These are phyloP conservation scores for Catonia carolina DNA, from an alignment of 2,888 invertebrate species.

Conservation along the genomic window DNA sequence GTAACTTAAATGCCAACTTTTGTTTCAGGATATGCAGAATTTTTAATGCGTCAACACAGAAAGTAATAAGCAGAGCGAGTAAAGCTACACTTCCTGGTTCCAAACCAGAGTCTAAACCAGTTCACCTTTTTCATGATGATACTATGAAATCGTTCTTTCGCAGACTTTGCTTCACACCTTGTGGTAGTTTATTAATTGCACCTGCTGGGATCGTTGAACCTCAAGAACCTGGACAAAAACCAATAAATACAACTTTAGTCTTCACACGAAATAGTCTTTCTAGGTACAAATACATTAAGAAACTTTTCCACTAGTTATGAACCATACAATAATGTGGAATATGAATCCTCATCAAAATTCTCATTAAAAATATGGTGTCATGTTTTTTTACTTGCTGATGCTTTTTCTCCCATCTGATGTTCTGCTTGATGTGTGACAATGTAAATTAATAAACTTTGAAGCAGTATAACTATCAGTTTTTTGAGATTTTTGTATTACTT, in stretches of 20 bases:
- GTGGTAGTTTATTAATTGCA: slow-evolving; percentile 82
- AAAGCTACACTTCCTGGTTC: slow-evolving; percentile 58
- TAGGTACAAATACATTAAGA: slow-evolving; percentile 41
- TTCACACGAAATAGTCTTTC: slow-evolving; percentile 49
- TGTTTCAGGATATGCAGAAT: slow-evolving; percentile 32
- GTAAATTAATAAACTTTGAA: no score
- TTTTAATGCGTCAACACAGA: slow-evolving; percentile 47
- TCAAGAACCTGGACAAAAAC: slow-evolving; percentile 45
- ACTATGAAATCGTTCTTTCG: slow-evolving; percentile 91
- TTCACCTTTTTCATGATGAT: slow-evolving; percentile 82
- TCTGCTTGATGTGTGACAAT: no score
- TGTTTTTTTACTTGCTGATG: no score
- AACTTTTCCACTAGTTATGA: slow-evolving; percentile 4
- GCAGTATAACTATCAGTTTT: no score
- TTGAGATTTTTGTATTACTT: no score
- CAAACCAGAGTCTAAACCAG: slow-evolving; percentile 52
- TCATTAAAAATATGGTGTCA: no score
- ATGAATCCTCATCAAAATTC: no score
- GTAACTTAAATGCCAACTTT: no score
- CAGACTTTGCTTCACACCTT: slow-evolving; percentile 81
- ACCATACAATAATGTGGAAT: no score
- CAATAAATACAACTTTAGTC: slow-evolving; percentile 52
- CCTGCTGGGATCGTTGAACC: slow-evolving; percentile 78
- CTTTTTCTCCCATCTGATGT: no score
- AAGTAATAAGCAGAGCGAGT: slow-evolving; percentile 58